Evolutionary conservation across 2,797 vertebrate genomes (phyloP).

Genomic region (Squalus acanthias): DNA sequence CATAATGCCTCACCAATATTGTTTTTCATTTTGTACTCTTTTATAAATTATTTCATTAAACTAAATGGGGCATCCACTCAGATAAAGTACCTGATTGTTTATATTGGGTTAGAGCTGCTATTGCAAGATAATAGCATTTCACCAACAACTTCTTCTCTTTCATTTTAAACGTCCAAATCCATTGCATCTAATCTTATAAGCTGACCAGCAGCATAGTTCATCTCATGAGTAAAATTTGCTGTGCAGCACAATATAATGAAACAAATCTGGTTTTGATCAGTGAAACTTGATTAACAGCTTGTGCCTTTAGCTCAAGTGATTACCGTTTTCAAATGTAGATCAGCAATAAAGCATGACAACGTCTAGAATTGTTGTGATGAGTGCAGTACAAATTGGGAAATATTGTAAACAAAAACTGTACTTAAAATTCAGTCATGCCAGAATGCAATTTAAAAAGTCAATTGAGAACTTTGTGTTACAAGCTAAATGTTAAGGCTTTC

Average conservation of each 20-base stretch:
- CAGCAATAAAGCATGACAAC: not conserved
- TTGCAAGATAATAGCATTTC: constrained; percentile 24
- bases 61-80: constrained; percentile 25
- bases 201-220: not conserved
- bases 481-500: not conserved
- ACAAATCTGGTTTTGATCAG: constrained; percentile 24
- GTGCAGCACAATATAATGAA: not conserved
- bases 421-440: not conserved
- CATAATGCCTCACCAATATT: not conserved
- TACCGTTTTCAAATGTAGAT: not conserved
- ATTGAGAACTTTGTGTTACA: not conserved
- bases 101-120: constrained; percentile 16
- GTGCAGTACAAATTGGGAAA: not conserved
- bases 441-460: not conserved
- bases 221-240: constrained; percentile 23
- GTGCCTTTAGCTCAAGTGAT: not conserved
- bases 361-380: not conserved
- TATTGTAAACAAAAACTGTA: not conserved
- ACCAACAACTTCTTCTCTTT: constrained; percentile 31
- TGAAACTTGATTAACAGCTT: not conserved
- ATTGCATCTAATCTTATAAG: constrained; percentile 33
- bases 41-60: constrained; percentile 25
- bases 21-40: not conserved
- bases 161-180: constrained; percentile 28
- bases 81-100: constrained; percentile 13